Percentiles rank a stretch among this genome's conserved stretches.
Evolutionary conservation across 2,113 vertebrate genomes (phyloP).

Genomic region (Hemiprocne comata): DNA sequence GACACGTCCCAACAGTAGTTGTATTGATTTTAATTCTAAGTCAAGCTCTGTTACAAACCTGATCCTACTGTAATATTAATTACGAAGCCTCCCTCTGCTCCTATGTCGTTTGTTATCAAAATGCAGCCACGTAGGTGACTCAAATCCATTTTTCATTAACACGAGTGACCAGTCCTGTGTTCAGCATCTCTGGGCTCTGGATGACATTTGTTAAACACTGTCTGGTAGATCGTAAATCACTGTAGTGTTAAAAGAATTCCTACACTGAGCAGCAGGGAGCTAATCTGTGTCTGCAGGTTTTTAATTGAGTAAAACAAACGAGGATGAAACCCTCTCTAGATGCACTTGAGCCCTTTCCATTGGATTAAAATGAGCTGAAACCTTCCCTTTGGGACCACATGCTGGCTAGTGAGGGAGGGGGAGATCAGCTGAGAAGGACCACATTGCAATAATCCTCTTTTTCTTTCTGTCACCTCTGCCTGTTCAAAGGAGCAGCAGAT

Average conservation of each 20-base stretch:
- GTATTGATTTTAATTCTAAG: conserved; percentile 49
- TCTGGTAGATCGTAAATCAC: conserved; percentile 65
- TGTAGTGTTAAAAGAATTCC: conserved; percentile 26
- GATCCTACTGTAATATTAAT: conserved; percentile 59
- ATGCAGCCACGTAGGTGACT: conserved; percentile 16
- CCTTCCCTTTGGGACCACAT: rapidly evolving
- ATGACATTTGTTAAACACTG: conserved; percentile 51
- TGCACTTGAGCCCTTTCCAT: not conserved
- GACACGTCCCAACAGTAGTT: conserved; percentile 36
- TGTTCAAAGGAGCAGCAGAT: not conserved
- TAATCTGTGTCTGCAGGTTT: conserved; percentile 63
- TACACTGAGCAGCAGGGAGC: conserved; percentile 25
- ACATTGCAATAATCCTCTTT: not conserved
- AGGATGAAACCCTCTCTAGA: conserved; percentile 32
- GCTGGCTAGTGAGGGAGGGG: not conserved
- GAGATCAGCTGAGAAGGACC: not conserved
- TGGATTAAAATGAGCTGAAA: conserved; percentile 4
- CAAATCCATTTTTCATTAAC: conserved; percentile 65
- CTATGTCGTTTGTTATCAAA: conserved; percentile 51
- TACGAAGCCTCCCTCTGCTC: conserved; percentile 20
- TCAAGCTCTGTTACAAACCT: not conserved
- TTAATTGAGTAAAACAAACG: conserved; percentile 73
- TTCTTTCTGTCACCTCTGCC: not conserved
- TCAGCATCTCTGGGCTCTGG: conserved; percentile 26
- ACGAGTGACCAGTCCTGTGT: conserved; percentile 41